These are phyloP conservation scores for Volucella bombylans DNA, from an alignment of 2,888 invertebrate genomes.

Conservation along the genomic window DNA sequence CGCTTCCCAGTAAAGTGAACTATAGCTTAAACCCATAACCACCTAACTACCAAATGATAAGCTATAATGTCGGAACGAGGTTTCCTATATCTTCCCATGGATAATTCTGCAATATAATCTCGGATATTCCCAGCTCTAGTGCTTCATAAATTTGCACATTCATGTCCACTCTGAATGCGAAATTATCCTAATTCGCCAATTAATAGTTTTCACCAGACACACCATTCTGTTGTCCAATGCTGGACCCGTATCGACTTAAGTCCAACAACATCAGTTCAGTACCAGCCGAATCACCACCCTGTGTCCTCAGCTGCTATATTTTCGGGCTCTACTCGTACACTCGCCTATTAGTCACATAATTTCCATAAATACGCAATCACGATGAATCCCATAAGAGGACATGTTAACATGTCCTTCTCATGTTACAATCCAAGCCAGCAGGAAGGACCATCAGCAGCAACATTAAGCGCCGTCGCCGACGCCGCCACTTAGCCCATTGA, in stretches of 20 bases:
- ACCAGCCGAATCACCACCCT: slow-evolving; percentile 1
- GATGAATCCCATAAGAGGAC: slow-evolving; percentile 73
- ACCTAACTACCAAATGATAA: slow-evolving; percentile 63
- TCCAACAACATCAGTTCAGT: slow-evolving; percentile 6
- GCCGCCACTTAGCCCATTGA: slow-evolving; percentile 52
- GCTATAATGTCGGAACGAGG: slow-evolving; percentile 54
- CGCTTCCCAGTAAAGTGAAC: too few relatives aligned
- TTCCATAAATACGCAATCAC: slow-evolving; percentile 75
- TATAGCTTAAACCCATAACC: slow-evolving; percentile 12
- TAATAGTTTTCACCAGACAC: slow-evolving; percentile 67
- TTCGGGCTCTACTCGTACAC: slow-evolving; percentile 7
- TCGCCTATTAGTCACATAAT: slow-evolving; percentile 75
- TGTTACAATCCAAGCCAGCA: slow-evolving; percentile 37
- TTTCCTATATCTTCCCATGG: slow-evolving; percentile 59
- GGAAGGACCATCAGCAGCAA: slow-evolving; percentile 18
- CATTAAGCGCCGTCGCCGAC: slow-evolving; percentile 32
- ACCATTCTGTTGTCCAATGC: slow-evolving; percentile 2
- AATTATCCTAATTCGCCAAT: slow-evolving; percentile 74
- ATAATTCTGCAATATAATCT: slow-evolving; percentile 32
- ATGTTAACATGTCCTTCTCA: slow-evolving; percentile 67
- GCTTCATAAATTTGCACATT: slow-evolving; percentile 56
- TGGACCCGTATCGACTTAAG: slow-evolving; percentile 55
- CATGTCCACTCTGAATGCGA: slow-evolving; percentile 59
- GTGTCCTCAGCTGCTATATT: slow-evolving; percentile 62
- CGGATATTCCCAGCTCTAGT: slow-evolving; percentile 20